A percentile compares a stretch with the other conserved stretches of the same genome.
Conservation (phyloP, 2,797 vertebrate species). For the Tamandua tetradactyla region DNA sequence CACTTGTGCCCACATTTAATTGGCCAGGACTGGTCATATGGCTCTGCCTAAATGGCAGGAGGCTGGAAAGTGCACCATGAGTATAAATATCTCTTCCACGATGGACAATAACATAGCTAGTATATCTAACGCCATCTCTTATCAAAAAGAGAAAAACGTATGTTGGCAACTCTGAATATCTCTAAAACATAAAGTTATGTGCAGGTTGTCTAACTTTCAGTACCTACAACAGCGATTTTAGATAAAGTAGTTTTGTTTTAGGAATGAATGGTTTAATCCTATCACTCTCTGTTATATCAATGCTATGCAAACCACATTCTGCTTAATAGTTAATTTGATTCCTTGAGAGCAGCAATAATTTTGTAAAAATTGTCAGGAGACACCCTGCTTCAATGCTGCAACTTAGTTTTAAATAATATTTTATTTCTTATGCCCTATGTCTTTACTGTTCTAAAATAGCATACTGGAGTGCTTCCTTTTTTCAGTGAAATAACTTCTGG, state of each 20-base stretch:
- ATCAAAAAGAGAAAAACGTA: neutral
- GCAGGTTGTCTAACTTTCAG: neutral
- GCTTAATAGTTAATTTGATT: constrained; percentile 16
- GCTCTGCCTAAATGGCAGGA: neutral
- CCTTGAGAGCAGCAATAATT: neutral
- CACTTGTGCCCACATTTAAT: neutral
- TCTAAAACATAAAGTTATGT: neutral
- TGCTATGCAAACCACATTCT: neutral
- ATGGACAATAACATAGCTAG: neutral
- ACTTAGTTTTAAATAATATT: constrained; percentile 23
- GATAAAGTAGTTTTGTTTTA: neutral
- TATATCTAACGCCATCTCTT: neutral
- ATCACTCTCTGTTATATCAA: neutral
- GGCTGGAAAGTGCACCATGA: neutral
- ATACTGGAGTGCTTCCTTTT: neutral
- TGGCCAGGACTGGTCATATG: neutral
- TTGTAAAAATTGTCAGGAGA: constrained; percentile 32
- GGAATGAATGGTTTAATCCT: constrained; percentile 42
- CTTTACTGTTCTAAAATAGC: neutral
- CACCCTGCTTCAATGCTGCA: neutral
- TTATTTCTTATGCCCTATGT: neutral
- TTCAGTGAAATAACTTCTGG: constrained; percentile 5
- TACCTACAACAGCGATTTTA: neutral
- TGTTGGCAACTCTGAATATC: neutral
- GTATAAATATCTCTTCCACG: neutral